phyloP scores from a whole-genome alignment of 1,140 invertebrate species.

The Antheraea mylitta region DNA sequence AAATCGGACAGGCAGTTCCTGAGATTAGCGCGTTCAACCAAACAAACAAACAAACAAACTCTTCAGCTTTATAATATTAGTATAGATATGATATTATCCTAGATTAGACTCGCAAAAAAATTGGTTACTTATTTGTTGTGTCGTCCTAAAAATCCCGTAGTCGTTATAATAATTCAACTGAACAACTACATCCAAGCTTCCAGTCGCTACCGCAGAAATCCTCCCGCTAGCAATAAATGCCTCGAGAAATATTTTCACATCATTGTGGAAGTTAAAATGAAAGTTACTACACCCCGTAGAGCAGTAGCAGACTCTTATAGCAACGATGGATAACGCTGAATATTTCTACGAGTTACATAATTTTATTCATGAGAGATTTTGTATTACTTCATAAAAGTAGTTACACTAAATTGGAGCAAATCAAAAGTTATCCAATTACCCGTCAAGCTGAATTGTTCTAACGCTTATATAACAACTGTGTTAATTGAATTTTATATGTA shows the following conservation, averaged over 20 bases:
- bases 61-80: too few relatives aligned
- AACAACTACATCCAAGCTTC: conserved; percentile 52
- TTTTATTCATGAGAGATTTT: conserved; percentile 69
- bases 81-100: too few relatives aligned
- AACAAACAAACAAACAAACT: too few relatives aligned
- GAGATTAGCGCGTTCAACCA: too few relatives aligned
- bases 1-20: too few relatives aligned
- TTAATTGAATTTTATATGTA: too few relatives aligned
- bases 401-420: neutral
- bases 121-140: neutral
- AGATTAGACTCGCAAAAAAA: too few relatives aligned
- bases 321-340: conserved; percentile 59
- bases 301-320: conserved; percentile 52
- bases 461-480: neutral
- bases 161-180: conserved; percentile 41
- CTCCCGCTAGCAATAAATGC: conserved; percentile 69
- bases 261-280: conserved; percentile 76
- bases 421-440: conserved; percentile 1
- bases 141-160: conserved; percentile 10
- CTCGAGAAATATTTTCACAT: conserved; percentile 74
- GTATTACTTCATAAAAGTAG: conserved; percentile 43
- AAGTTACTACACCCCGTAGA: conserved; percentile 70
- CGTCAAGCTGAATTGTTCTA: neutral
- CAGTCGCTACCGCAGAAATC: conserved; percentile 54
- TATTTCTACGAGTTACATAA: conserved; percentile 63